Base-by-base conservation (phyloP, 2,888 invertebrate species). In the Chalcosyrphus nemorum region DNA sequence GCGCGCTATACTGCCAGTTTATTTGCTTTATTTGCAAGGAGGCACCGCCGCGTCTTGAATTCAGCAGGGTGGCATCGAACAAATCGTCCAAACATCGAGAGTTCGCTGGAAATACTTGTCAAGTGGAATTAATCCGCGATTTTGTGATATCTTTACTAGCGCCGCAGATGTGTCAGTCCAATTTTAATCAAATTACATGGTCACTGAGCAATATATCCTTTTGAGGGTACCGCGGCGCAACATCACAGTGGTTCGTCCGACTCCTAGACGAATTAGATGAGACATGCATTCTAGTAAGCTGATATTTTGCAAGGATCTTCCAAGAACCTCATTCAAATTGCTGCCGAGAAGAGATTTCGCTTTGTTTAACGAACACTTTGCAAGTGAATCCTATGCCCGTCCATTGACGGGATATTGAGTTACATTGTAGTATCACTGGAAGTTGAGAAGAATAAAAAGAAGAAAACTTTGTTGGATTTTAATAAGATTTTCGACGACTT, bases 151-250 rank as follows among this genome's bases (percentile, higher is more conserved):
- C 61, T 63, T 13, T 66, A 27, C n/a, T 57, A 24, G 24, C 15
- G 7, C 17, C 61, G 15, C 70, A 77, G 74, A 78, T 74, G 84
- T 70, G 54, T 45, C 19, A 41, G 17, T 65, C 24, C 45, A 59
- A 54, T 65, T 75, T 70, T 70, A 84, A 84, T 84, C 84, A 54
- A 84, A 84, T 84, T 65, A 74, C 84, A 84, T 70, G 84, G 78
- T 70, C 84, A 80, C n/a, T 84, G 84, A 66, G 52, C 78, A 84
- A 75, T 75, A 24, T 24, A n/a, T 38, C 63, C 63, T 63, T 72
- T 68, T 82, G 81, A 72, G 52, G 50, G 59, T 80, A 15, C 52
- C 66, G 74, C 74, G 74, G 74, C 74, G 71, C 61, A 68, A 74
- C 13, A 41, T 61, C 59, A 65, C 45, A 65, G 65, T 50, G 45